Conservation (phyloP, 2,797 vertebrate genomes). For the Acestrorhynchus altus region DNA sequence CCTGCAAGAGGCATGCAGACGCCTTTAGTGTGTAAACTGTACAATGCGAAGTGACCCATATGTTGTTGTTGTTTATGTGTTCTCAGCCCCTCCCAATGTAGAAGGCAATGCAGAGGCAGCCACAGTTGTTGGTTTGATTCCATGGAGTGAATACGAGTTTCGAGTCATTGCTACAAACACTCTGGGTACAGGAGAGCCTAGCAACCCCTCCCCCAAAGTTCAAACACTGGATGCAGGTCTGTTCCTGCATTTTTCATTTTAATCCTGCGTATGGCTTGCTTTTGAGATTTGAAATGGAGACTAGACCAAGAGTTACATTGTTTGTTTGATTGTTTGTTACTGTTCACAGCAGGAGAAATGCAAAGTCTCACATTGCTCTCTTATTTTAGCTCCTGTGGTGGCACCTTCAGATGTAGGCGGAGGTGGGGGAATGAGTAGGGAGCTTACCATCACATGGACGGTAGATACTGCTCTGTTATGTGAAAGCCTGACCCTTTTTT, state of each 20-base stretch:
- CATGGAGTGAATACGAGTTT: slow-evolving; percentile 97
- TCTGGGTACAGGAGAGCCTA: slow-evolving; percentile 91
- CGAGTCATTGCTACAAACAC: slow-evolving; percentile 93
- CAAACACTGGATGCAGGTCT: slow-evolving; percentile 87
- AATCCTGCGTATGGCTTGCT: slow-evolving; percentile 25
- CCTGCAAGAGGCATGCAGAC: background rate
- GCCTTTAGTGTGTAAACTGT: background rate
- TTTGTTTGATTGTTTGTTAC: slow-evolving; percentile 65
- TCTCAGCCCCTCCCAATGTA: slow-evolving; percentile 84
- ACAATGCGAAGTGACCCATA: background rate
- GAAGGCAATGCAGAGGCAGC: slow-evolving; percentile 92
- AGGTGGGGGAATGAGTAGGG: slow-evolving; percentile 90
- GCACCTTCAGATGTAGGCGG: slow-evolving; percentile 93
- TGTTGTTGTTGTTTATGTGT: background rate
- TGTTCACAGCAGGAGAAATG: background rate
- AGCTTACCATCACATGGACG: slow-evolving; percentile 96
- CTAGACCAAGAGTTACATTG: slow-evolving; percentile 50
- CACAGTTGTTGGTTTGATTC: slow-evolving; percentile 86
- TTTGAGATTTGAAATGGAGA: background rate
- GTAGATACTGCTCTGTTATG: slow-evolving; percentile 73
- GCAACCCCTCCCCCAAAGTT: slow-evolving; percentile 85
- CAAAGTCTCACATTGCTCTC: slow-evolving; percentile 41
- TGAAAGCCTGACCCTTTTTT: background rate
- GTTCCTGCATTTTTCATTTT: slow-evolving; percentile 50
- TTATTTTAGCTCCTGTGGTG: slow-evolving; percentile 88